Evolutionary conservation across 2,888 invertebrate genomes (phyloP).

Genomic region (Oegoconia quadripuncta): DNA sequence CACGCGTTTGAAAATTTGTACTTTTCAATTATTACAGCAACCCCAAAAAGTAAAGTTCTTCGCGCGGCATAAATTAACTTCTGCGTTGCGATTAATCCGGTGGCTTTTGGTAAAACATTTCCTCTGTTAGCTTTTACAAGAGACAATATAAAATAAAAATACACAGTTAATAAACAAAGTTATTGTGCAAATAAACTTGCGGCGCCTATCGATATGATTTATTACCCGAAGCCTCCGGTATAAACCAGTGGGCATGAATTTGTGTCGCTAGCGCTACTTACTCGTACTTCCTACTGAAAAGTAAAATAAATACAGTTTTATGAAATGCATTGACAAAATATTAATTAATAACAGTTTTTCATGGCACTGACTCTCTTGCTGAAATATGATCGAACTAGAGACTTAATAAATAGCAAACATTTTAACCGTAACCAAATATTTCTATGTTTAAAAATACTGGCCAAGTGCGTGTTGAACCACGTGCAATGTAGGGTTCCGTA

Average conservation of each 20-base stretch:
- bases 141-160: neutral
- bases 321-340: no score
- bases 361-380: no score
- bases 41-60: slow-evolving; percentile 43
- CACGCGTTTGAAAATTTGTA: slow-evolving; percentile 48
- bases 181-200: slow-evolving; percentile 34
- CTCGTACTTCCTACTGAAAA: neutral
- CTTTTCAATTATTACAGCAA: slow-evolving; percentile 55
- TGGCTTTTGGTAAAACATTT: slow-evolving; percentile 39
- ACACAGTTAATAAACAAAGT: slow-evolving; percentile 1
- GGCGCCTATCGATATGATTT: slow-evolving; percentile 46
- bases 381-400: no score
- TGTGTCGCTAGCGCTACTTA: slow-evolving; percentile 26
- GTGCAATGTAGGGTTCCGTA: no score
- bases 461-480: no score
- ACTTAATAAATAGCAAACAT: no score
- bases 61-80: slow-evolving; percentile 51
- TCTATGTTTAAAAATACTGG: no score
- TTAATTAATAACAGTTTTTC: no score
- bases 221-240: slow-evolving; percentile 41
- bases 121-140: slow-evolving; percentile 28
- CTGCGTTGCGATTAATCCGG: slow-evolving; percentile 44
- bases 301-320: no score
- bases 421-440: no score
- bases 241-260: slow-evolving; percentile 38